Percentiles rank a stretch among this genome's conserved stretches.
These are phyloP conservation scores for Drosophila macrospina DNA, from an alignment of 2,888 invertebrate genomes.

Conservation along the genomic window DNA sequence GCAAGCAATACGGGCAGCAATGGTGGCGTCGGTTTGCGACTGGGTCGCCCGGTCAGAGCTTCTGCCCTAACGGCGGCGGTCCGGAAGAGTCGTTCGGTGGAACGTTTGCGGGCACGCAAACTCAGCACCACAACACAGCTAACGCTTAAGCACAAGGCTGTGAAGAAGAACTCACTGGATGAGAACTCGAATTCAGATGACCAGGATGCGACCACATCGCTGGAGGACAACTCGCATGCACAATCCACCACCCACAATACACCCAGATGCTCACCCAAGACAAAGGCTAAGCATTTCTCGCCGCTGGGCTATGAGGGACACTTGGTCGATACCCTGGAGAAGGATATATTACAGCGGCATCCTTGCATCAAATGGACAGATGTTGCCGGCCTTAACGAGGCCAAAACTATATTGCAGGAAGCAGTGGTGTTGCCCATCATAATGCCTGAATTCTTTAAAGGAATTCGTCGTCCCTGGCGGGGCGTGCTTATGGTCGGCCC, in stretches of 20 bases:
- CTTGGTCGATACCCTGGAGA: conserved; percentile 92
- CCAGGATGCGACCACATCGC: conserved; percentile 85
- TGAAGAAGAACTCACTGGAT: conserved; percentile 85
- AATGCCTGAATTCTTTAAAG: conserved; percentile 95
- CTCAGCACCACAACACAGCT: conserved; percentile 82
- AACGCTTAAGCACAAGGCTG: conserved; percentile 84
- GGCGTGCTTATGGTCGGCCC: conserved; percentile 86
- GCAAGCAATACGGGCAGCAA: conserved; percentile 70
- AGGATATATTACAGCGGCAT: conserved; percentile 93
- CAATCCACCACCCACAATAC: conserved; percentile 76
- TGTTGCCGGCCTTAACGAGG: conserved; percentile 91
- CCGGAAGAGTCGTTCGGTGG: conserved; percentile 85
- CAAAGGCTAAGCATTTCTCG: conserved; percentile 84
- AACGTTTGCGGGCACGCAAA: conserved; percentile 85
- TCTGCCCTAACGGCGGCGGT: conserved; percentile 81
- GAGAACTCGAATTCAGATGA: conserved; percentile 86
- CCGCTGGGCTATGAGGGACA: conserved; percentile 90
- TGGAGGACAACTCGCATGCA: conserved; percentile 84
- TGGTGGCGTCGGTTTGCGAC: conserved; percentile 63
- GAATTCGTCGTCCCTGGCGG: conserved; percentile 92
- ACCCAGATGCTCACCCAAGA: conserved; percentile 84
- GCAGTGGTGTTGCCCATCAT: conserved; percentile 94
- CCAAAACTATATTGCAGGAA: conserved; percentile 91
- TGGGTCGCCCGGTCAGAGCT: conserved; percentile 77
- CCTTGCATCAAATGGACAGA: conserved; percentile 93